phyloP scores from a whole-genome alignment of 1,140 invertebrate species.

The Pemphigus obesinymphae region DNA sequence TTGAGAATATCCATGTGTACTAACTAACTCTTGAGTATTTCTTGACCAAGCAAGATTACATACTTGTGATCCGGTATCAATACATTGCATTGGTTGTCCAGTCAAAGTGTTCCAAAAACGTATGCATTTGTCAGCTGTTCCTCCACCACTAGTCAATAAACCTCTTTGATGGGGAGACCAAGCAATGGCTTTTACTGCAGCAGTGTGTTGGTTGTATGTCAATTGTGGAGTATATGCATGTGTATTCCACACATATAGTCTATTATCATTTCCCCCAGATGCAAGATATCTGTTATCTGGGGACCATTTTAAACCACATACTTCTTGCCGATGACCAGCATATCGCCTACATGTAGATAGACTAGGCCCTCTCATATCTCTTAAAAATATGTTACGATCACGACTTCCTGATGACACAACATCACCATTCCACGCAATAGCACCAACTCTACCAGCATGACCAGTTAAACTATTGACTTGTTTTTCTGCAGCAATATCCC shows the following conservation, averaged over 20 bases:
- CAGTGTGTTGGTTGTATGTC: constrained; percentile 95
- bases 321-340: constrained; percentile 91
- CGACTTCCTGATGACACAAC: constrained; percentile 92
- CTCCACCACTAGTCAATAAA: constrained; percentile 92
- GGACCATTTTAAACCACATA: constrained; percentile 98
- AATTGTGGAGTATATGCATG: constrained; percentile 85
- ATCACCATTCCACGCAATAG: constrained; percentile 97
- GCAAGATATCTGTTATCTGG: constrained; percentile 97
- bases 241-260: constrained; percentile 95
- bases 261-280: constrained; percentile 98
- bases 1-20: constrained; percentile 98
- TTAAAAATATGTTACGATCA: constrained; percentile 88
- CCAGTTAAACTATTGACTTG: constrained; percentile 83
- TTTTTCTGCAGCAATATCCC: constrained; percentile 95
- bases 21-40: constrained; percentile 92
- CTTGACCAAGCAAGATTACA: constrained; percentile 99
- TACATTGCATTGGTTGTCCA: constrained; percentile 97
- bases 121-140: constrained; percentile 96
- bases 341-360: constrained; percentile 69
- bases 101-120: constrained; percentile 99
- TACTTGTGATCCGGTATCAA: constrained; percentile 89
- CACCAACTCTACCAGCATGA: constrained; percentile 88
- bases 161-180: constrained; percentile 99
- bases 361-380: constrained; percentile 86
- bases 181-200: constrained; percentile 98